A percentile compares a stretch with the other conserved stretches of the same genome.
Evolutionary conservation across 2,797 vertebrate genomes (phyloP).

Genomic region (Ctenosaura bakeri): DNA sequence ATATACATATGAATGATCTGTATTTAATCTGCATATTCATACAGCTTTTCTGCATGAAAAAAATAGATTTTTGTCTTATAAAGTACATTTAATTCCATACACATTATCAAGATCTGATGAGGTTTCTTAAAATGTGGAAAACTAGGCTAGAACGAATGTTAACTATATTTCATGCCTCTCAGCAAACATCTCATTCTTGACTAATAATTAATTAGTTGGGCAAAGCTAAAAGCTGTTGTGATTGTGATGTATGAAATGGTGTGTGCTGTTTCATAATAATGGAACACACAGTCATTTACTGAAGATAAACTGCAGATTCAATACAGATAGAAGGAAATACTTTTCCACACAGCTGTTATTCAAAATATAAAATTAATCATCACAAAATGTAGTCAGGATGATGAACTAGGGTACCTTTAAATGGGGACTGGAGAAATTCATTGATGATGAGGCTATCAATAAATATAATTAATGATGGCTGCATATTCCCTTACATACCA

Average conservation of each 20-base stretch:
- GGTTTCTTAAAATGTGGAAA: neutral
- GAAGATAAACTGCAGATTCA: too few species aligned
- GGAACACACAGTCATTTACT: too few species aligned
- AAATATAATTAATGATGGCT: neutral
- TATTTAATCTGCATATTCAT: too few species aligned
- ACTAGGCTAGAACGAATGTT: neutral
- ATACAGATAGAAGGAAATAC: too few species aligned
- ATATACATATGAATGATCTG: neutral
- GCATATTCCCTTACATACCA: neutral
- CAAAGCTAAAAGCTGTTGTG: neutral
- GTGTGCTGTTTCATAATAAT: neutral
- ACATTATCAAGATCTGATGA: too few species aligned
- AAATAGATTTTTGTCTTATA: neutral
- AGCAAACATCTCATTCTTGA: neutral
- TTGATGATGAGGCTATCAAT: neutral
- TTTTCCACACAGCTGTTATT: neutral
- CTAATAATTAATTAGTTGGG: neutral
- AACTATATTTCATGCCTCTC: neutral
- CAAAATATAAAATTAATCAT: neutral
- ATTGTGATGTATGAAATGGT: neutral
- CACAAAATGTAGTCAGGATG: neutral
- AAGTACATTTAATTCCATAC: neutral
- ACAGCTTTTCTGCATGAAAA: neutral
- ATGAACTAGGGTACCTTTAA: neutral
- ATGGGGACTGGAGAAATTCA: neutral